Evolutionary conservation across 2,113 vertebrate genomes (phyloP), one percentile per base, ranked within the genome.

Genomic region (Bostrychus sinensis): DNA sequence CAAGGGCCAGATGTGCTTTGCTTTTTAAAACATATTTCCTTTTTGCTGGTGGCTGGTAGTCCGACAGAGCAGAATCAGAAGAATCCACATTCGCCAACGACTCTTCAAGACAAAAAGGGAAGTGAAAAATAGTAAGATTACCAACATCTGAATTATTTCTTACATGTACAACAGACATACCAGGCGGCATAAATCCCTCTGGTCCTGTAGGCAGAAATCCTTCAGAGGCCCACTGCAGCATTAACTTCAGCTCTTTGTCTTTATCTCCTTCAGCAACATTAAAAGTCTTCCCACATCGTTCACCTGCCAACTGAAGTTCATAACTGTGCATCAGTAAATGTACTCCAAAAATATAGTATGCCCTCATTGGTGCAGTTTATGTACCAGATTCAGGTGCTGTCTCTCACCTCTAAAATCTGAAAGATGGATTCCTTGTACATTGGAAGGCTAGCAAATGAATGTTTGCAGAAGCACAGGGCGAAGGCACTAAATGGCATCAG

Each of bases 151-250:
- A 53, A 19, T 9, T 6, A 54, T 34, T 30, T 36, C 11, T 22
- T 17, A 20, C 6, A 11, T 55, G 34, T 36, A 20, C 13, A 32
- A 4, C 1, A 34, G 30, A 53, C 64, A 8, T 70, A 69, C 77
- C 69, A 77, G 85, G 85, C 0, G 86, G 72, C 4, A 87, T 63
- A 75, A 98, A 92, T 9, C 94, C 95, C 6, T 93, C 90, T 0
- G 93, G 53, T 20, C 96, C 97, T 3, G 86, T 71, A 2, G 97
- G 97, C 59, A 94, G 91, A 84, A 98, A 98, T 55, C 95, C 97
- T 0, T 84, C 91, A 7, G 90, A 84, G 1, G 96, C 96, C 97
- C 97, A 98, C 10, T 96, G 91, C 3, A 98, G 7, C 96, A 98
- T 96, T 66, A 91, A 79, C 81, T 94, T 95, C 56, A 94, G 77